These are phyloP conservation scores for Fulmarus glacialis DNA, from an alignment of 2,113 vertebrate species.

Conservation along the genomic window DNA sequence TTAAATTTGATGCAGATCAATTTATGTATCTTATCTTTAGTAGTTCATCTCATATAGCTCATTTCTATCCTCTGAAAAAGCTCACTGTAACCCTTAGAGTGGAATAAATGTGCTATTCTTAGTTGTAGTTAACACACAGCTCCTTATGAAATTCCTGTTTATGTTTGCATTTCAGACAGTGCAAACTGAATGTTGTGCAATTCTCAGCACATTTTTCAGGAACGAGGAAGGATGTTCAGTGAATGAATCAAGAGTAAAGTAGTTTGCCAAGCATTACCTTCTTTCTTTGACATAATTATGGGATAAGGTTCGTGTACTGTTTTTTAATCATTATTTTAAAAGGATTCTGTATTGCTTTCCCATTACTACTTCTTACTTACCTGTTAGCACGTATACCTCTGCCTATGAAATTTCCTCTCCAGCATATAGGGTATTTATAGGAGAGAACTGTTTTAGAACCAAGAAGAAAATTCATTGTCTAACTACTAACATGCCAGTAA, in stretches of 20 bases:
- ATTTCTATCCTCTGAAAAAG: neutral
- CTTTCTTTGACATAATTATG: neutral
- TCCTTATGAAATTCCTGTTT: neutral
- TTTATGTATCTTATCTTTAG: neutral
- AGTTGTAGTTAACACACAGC: neutral
- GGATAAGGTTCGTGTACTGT: rapidly evolving
- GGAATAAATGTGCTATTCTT: neutral
- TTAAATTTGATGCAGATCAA: neutral
- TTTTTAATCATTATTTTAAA: neutral
- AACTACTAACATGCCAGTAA: neutral
- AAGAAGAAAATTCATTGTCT: neutral
- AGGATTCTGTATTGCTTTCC: neutral
- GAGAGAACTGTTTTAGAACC: neutral
- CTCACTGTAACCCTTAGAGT: neutral
- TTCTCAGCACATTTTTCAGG: neutral
- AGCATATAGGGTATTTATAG: neutral
- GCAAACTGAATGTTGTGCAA: neutral
- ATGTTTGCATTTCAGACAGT: neutral
- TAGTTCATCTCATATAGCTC: neutral
- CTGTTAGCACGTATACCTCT: neutral
- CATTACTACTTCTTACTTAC: neutral
- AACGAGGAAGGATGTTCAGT: neutral
- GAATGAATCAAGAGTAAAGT: neutral
- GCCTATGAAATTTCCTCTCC: neutral
- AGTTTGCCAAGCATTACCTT: neutral